Percentiles rank a stretch among this genome's conserved stretches.
Conservation (phyloP, 2,888 invertebrate species). For the Drosophila mercatorum region DNA sequence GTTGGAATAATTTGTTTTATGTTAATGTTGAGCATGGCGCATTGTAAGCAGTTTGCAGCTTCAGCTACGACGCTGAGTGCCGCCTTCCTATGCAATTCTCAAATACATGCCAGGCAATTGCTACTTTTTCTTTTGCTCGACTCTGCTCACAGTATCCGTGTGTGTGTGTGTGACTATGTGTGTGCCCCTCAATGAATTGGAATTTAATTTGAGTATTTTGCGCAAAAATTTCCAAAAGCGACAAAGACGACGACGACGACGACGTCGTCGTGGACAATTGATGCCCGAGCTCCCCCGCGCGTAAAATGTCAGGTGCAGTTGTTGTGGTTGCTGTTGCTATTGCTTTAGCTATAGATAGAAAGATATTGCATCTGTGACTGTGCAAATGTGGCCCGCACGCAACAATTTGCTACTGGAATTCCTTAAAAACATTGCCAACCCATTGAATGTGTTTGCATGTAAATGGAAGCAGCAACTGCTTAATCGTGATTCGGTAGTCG, state of each 20-base stretch:
- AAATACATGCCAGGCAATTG: constrained; percentile 48
- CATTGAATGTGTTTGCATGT: constrained; percentile 65
- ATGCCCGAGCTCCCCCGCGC: constrained; percentile 74
- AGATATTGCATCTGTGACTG: constrained; percentile 55
- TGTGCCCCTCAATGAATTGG: constrained; percentile 83
- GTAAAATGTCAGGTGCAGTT: constrained; percentile 66
- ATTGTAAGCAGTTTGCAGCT: constrained; percentile 63
- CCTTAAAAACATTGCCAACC: constrained; percentile 41
- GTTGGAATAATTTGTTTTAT: constrained; percentile 85
- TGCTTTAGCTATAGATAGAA: constrained; percentile 43
- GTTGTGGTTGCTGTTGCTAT: constrained; percentile 13
- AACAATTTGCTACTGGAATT: constrained; percentile 80
- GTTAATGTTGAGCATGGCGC: constrained; percentile 83
- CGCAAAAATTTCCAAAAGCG: constrained; percentile 71
- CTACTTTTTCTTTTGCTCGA: constrained; percentile 68
- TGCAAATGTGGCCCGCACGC: constrained; percentile 78
- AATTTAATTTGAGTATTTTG: constrained; percentile 84
- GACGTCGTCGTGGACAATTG: constrained; percentile 74
- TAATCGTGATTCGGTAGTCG: constrained; percentile 74
- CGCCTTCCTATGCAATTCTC: constrained; percentile 58
- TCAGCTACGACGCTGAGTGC: constrained; percentile 22
- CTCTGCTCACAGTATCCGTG: constrained; percentile 23
- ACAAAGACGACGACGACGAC: constrained; percentile 49
- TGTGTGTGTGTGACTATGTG: constrained; percentile 14
- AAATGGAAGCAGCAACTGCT: constrained; percentile 70